Conservation (phyloP, 2,888 invertebrate species). For the Tineola bisselliella region DNA sequence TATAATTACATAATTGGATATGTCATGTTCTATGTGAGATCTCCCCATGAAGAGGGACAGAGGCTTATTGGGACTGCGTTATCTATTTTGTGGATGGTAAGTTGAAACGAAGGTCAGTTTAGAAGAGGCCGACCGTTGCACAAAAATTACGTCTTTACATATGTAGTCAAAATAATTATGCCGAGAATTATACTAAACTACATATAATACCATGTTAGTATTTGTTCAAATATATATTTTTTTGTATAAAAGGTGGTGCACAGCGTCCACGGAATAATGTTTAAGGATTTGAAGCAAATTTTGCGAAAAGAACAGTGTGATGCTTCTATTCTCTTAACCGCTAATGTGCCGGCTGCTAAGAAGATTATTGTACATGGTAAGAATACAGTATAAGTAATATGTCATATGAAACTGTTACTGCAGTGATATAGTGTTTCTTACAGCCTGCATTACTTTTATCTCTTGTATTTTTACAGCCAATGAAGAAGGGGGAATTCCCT, state of each 20-base stretch:
- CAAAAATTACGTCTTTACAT: too few species aligned
- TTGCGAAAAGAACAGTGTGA: constrained; percentile 99
- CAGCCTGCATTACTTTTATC: too few species aligned
- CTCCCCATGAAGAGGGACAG: constrained; percentile 95
- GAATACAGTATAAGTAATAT: neutral
- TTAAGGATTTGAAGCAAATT: constrained; percentile 99
- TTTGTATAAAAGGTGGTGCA: constrained; percentile 82
- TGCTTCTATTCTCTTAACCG: constrained; percentile 95
- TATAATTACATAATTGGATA: constrained; percentile 99
- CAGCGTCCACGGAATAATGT: constrained; percentile 98
- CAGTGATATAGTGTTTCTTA: too few species aligned
- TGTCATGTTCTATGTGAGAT: constrained; percentile 98
- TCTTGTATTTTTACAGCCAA: constrained; percentile 66
- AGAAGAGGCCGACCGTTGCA: too few species aligned
- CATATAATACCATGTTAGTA: too few species aligned
- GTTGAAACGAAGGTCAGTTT: too few species aligned
- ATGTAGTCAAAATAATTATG: too few species aligned
- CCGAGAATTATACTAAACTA: neutral
- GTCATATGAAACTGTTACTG: too few species aligned
- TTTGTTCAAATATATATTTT: too few species aligned
- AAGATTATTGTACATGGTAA: constrained; percentile 95
- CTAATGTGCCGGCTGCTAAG: constrained; percentile 99
- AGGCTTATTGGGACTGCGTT: constrained; percentile 94
- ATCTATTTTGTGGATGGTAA: constrained; percentile 95
- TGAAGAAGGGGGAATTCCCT: constrained; percentile 94